Base-by-base conservation (phyloP, 2,797 vertebrate species). In the Macropodus opercularis region DNA sequence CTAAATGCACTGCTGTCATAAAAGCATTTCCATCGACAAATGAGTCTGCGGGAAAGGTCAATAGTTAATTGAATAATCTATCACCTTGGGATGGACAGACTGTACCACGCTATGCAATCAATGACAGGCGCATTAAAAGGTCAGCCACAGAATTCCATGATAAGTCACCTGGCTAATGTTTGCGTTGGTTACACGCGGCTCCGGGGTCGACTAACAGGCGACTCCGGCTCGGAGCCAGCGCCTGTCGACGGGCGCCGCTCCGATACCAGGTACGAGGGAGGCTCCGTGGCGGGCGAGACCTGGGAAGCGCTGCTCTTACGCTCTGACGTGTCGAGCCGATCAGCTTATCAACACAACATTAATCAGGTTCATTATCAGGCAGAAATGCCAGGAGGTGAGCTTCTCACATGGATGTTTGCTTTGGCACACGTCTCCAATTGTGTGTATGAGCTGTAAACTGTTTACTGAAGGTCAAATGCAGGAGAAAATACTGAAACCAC, bases 31-130 rank as follows among this genome's bases (percentile, higher is more conserved):
- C 92, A 93, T 96, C 94, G 95, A 96, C 94, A 94, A 95, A 94
- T 94, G 95, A 93, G 92, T 94, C 92, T 91, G 90, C 85, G 85
- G 94, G 94, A 99, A 99, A 99, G 97, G 97, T 99, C 97, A 99
- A 95, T 94, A 95, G 95, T 96, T 98, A 99, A 99, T 99, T 96
- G 98, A 98, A 98, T 97, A 98, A 98, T 99, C 96, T 96, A 98
- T 99, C 97, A 99, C 95, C 93, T 96, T 95, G 92, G 93, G 94
- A 95, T 91, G 94, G 93, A 94, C 91, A 92, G 90, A 92, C 93
- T 59, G 92, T 92, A 69, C 93, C 91, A 90, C 86, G 88, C 92
- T 87, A 93, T 89, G 94, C 95, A 96, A 95, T 96, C 94, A 95
- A 95, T 94, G 94, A 92, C 93, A 91, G 94, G 92, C 93, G 92